Evolutionary conservation across 2,113 vertebrate species (phyloP).

Genomic region (Rhipidura dahli): DNA sequence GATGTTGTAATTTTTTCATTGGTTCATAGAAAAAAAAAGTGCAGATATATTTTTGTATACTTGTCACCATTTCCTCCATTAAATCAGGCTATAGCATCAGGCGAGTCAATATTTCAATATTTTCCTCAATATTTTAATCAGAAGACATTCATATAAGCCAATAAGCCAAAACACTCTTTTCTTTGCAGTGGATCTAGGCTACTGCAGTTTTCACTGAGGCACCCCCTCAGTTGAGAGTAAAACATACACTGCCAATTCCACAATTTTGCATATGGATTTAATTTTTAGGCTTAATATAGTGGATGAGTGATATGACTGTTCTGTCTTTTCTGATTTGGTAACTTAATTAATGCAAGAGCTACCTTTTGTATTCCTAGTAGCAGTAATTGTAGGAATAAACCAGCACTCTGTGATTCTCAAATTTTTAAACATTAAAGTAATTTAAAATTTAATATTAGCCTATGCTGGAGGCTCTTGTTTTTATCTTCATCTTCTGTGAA

Average conservation of each 20-base stretch:
- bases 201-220: not conserved
- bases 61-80: not conserved
- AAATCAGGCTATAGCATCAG: not conserved
- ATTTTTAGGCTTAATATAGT: not conserved
- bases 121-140: not conserved
- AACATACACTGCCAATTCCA: not conserved
- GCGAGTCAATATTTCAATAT: not conserved
- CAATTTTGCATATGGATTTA: not conserved
- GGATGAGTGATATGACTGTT: not conserved
- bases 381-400: not conserved
- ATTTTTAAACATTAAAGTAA: not conserved
- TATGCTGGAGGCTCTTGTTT: not conserved
- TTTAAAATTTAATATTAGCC: not conserved
- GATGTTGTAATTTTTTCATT: not conserved
- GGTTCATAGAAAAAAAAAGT: not conserved
- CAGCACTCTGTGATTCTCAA: not conserved
- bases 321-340: not conserved
- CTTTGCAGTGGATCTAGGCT: not conserved
- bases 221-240: not conserved
- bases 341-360: not conserved
- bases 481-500: not conserved
- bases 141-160: not conserved
- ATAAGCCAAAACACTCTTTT: not conserved
- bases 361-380: not conserved
- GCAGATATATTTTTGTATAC: not conserved